Base-by-base conservation (phyloP, 2,113 vertebrate species). In the Tricholaema leucomelas region DNA sequence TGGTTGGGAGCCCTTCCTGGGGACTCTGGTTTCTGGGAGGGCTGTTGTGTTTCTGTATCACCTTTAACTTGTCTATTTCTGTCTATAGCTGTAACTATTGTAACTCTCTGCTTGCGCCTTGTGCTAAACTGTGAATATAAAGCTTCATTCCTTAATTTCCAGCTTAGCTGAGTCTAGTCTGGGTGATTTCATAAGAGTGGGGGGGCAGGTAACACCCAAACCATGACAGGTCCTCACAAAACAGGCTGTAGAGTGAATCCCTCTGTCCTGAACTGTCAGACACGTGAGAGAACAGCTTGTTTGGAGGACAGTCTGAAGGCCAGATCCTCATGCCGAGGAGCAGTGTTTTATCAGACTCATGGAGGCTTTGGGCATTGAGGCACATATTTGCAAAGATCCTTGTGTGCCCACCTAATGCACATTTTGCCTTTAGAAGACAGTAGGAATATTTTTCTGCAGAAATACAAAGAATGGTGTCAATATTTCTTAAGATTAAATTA, bases 401-500 rank as follows among this genome's bases (percentile, higher is more conserved):
- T 0, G 0, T 31, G 33, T 78, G 14, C 61, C 86, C 84, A 38
- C 20, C 14, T 78, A 60, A 81, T 52, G 83, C 52, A 42, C 1
- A 5, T 52, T 80, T 71, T 69, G 10, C 72, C 12, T 69, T 65
- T 85, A 65, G 28, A 31, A 79, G 55, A 58, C 27, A 54, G 13
- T 9, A 70, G 54, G 36, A 31, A 61, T 72, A 16, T 79, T 89
- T 79, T 92, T 79, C 50, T 76, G 20, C 21, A 23, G 31, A 31
- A 66, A 10, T 48, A 50, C 12, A 35, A n/a, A 52, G 10, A 40
- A 16, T 0, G 0, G 42, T 44, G 42, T 44, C 7, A 44, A 18
- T 44, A 44, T 44, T 44, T 44, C 20, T 21, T 40, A 30, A 64
- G 31, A 63, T 72, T 50, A 78, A 76, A 61, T 61, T 24, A 46